Conservation (phyloP, 2,113 vertebrate species). For the Nesospiza acunhae region DNA sequence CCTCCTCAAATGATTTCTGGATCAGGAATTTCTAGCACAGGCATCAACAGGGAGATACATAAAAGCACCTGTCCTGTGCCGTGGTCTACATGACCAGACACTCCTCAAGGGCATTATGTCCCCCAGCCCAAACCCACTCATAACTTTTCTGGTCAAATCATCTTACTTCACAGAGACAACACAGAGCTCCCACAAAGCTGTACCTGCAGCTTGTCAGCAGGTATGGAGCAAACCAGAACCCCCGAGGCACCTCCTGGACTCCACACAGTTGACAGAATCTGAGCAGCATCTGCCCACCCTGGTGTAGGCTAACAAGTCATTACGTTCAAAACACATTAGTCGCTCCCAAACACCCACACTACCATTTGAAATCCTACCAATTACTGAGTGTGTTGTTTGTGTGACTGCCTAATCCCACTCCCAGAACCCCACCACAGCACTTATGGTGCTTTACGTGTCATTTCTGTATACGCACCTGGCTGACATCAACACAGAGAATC, state of each 20-base stretch:
- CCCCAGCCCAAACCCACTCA: neutral
- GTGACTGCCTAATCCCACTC: slow-evolving; percentile 1
- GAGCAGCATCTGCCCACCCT: neutral
- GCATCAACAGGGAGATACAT: neutral
- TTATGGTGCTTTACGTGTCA: neutral
- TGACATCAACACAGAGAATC: neutral
- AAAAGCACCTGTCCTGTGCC: neutral
- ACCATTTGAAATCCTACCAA: neutral
- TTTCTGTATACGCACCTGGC: neutral
- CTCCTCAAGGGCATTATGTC: neutral
- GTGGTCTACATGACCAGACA: accelerated
- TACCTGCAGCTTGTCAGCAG: neutral
- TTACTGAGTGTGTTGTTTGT: neutral
- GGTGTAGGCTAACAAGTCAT: neutral
- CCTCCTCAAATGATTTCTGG: neutral
- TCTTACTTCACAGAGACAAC: neutral
- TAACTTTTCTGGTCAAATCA: neutral
- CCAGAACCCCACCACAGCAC: neutral
- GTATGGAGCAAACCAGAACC: neutral
- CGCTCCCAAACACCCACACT: neutral
- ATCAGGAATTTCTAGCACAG: neutral
- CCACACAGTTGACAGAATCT: neutral
- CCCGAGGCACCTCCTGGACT: neutral
- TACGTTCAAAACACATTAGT: neutral
- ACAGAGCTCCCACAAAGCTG: neutral